phyloP scores from a whole-genome alignment of 2,888 invertebrate genomes.

The Callyntrura guangdongensis region DNA sequence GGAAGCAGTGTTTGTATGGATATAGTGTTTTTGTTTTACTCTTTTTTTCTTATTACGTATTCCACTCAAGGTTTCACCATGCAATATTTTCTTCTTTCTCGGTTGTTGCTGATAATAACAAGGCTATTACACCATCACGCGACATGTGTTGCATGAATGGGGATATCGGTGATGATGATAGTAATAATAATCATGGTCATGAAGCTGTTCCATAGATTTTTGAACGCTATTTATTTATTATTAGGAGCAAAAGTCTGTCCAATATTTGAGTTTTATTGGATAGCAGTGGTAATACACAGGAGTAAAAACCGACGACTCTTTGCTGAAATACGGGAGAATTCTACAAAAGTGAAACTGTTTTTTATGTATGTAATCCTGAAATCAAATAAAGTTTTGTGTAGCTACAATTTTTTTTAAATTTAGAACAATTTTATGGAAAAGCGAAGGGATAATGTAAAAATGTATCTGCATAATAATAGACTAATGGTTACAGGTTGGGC shows the following conservation, averaged over 20 bases:
- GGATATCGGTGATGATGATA: neutral
- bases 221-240: neutral
- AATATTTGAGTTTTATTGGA: no score
- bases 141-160: slow-evolving; percentile 36
- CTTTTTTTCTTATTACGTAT: slow-evolving; percentile 17
- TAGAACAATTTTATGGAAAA: no score
- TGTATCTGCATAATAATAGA: no score
- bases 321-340: no score
- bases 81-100: slow-evolving; percentile 16
- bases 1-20: neutral
- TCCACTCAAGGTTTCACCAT: neutral
- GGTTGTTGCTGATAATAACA: slow-evolving; percentile 14
- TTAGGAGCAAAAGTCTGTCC: neutral
- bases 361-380: no score
- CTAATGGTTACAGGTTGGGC: no score
- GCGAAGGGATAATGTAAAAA: no score
- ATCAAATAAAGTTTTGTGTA: no score
- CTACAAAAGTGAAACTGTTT: no score
- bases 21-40: slow-evolving; percentile 14
- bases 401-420: no score
- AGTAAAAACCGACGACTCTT: no score
- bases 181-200: neutral
- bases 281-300: no score
- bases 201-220: neutral
- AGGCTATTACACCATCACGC: slow-evolving; percentile 10